Conservation (phyloP, 2,797 vertebrate species). For the Tadarida brasiliensis region DNA sequence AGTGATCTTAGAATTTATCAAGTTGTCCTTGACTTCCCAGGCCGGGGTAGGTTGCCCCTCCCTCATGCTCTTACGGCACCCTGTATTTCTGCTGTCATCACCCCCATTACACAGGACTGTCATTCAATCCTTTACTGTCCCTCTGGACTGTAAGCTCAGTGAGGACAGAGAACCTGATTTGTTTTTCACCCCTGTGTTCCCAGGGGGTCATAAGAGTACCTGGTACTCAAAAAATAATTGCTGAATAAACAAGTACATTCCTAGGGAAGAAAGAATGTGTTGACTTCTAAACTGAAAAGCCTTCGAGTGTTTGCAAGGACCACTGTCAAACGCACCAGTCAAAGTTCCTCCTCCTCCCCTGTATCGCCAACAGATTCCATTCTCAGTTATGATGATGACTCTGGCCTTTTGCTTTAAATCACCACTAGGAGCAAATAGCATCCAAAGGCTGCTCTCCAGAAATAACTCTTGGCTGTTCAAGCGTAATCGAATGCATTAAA, state of each 20-base stretch:
- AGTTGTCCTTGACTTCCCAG: background rate
- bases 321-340: background rate
- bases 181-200: background rate
- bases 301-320: background rate
- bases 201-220: background rate
- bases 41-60: background rate
- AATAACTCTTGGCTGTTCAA: background rate
- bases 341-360: background rate
- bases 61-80: rapidly evolving
- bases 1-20: background rate
- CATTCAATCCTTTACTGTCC: no score
- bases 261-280: background rate
- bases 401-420: conserved; percentile 51
- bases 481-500: conserved; percentile 5
- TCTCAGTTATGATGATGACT: background rate
- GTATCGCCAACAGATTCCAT: background rate
- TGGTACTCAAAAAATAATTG: background rate
- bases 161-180: background rate
- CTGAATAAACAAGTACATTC: conserved; percentile 4
- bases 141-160: background rate
- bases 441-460: background rate
- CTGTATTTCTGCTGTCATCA: rapidly evolving
- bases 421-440: background rate
- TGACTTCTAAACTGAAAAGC: background rate
- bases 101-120: rapidly evolving